These are phyloP conservation scores for Drosophila mayri DNA, from an alignment of 1,140 invertebrate genomes.

Conservation along the genomic window DNA sequence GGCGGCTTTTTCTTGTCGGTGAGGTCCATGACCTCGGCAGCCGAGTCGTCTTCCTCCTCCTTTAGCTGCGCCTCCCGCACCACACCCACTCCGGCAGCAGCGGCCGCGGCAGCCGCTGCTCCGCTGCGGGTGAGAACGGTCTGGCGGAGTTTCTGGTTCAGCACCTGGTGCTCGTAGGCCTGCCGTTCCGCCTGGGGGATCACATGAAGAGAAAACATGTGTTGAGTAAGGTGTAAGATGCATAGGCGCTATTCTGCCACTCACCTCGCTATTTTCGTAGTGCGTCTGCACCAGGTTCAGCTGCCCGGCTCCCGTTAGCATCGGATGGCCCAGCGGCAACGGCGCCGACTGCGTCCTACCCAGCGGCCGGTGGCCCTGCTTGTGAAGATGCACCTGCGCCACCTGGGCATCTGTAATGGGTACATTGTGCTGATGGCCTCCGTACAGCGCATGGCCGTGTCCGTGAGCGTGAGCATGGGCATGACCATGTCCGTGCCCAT, in stretches of 20 bases:
- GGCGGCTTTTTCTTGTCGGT: constrained; percentile 88
- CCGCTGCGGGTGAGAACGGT: constrained; percentile 93
- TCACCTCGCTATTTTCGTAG: constrained; percentile 87
- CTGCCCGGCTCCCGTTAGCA: constrained; percentile 88
- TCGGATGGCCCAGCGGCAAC: constrained; percentile 96
- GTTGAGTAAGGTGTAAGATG: no score
- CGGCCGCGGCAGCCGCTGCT: constrained; percentile 86
- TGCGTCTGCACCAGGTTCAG: constrained; percentile 85
- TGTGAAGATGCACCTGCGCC: constrained; percentile 91
- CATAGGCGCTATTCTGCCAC: not conserved
- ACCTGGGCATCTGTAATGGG: constrained; percentile 86
- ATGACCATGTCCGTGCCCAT: constrained; percentile 19
- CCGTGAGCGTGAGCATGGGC: constrained; percentile 6
- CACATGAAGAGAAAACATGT: not conserved
- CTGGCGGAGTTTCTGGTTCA: constrained; percentile 94
- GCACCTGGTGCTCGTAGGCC: constrained; percentile 87
- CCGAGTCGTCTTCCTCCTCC: constrained; percentile 87
- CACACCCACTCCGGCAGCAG: constrained; percentile 86
- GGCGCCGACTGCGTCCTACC: constrained; percentile 97
- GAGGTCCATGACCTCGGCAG: constrained; percentile 92
- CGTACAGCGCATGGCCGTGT: constrained; percentile 19
- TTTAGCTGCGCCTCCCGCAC: constrained; percentile 86
- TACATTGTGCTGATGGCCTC: constrained; percentile 45
- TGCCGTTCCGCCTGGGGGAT: constrained; percentile 86
- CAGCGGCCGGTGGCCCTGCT: constrained; percentile 91